Percentiles rank a stretch among this genome's conserved stretches.
phyloP scores from a whole-genome alignment of 1,140 invertebrate species.

The Daktulosphaira vitifoliae region DNA sequence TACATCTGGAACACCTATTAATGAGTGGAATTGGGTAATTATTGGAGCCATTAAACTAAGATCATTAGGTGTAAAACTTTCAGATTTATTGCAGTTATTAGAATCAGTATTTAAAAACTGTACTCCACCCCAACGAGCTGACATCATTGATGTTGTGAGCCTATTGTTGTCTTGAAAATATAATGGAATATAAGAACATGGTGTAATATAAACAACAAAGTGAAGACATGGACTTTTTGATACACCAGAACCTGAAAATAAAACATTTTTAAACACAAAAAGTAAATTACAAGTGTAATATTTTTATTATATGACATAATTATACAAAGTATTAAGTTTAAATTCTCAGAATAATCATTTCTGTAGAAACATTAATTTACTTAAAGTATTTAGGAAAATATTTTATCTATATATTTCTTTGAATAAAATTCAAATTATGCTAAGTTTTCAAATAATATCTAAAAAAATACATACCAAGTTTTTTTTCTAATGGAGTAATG shows the following conservation, averaged over 20 bases:
- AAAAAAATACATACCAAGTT: slow-evolving; percentile 52
- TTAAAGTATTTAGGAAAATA: too few species aligned
- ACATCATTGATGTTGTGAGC: slow-evolving; percentile 64
- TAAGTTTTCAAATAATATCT: background rate
- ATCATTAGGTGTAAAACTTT: slow-evolving; percentile 48
- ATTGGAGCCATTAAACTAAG: slow-evolving; percentile 64
- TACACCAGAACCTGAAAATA: slow-evolving; percentile 53
- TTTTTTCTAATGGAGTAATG: slow-evolving; percentile 74
- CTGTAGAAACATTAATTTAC: too few species aligned
- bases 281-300: slow-evolving; percentile 6
- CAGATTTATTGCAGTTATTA: slow-evolving; percentile 46
- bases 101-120: slow-evolving; percentile 59
- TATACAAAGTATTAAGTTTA: too few species aligned
- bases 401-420: too few species aligned
- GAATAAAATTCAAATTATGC: too few species aligned
- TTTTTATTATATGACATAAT: too few species aligned
- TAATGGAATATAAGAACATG: slow-evolving; percentile 62
- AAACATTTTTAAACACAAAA: slow-evolving; percentile 26
- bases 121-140: slow-evolving; percentile 87
- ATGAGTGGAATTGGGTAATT: slow-evolving; percentile 63
- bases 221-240: slow-evolving; percentile 73
- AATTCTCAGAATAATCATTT: too few species aligned
- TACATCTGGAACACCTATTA: slow-evolving; percentile 56
- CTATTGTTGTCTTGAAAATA: slow-evolving; percentile 53
- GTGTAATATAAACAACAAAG: slow-evolving; percentile 72